Evolutionary conservation across 2,797 vertebrate genomes (phyloP).

Genomic region (Pipistrellus kuhlii): DNA sequence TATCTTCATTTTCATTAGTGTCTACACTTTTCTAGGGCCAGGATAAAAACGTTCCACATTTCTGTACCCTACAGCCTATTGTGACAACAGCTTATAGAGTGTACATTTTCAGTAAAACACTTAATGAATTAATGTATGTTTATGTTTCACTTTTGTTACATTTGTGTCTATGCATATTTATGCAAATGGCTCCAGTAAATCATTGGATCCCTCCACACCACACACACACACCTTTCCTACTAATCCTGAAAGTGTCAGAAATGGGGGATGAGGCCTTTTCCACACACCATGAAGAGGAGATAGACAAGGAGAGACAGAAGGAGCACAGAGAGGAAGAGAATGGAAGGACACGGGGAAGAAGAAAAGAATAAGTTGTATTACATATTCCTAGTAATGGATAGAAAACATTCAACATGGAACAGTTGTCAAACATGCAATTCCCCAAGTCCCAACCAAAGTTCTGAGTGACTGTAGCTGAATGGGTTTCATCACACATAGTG

Average conservation of each 20-base stretch:
- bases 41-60: background rate
- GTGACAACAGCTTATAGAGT: background rate
- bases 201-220: background rate
- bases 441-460: background rate
- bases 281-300: background rate
- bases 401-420: background rate
- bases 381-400: background rate
- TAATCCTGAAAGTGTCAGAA: background rate
- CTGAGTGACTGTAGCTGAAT: background rate
- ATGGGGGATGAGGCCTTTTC: background rate
- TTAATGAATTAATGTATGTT: conserved; percentile 51
- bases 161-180: background rate
- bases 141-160: background rate
- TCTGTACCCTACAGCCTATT: background rate
- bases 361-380: background rate
- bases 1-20: conserved; percentile 48
- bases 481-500: background rate
- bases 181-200: background rate
- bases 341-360: background rate
- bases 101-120: conserved; percentile 31
- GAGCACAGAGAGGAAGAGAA: background rate
- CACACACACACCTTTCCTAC: background rate
- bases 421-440: background rate
- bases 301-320: background rate
- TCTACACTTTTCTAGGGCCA: conserved; percentile 33